Percentiles rank a stretch among this genome's conserved stretches.
phyloP scores from a whole-genome alignment of 2,113 vertebrate genomes.

The Nesospiza acunhae region DNA sequence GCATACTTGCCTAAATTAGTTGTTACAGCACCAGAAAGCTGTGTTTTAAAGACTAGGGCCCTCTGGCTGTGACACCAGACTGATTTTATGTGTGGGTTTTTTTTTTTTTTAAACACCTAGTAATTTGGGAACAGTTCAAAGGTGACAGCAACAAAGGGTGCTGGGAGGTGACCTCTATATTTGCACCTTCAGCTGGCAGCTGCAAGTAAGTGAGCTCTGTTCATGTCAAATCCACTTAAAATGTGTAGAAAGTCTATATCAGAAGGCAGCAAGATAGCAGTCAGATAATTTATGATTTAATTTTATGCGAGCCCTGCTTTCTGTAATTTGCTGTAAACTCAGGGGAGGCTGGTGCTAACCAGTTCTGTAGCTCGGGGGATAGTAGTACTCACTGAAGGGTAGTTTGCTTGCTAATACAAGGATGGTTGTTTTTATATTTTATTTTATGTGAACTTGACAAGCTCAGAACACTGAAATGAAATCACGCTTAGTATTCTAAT shows the following conservation, averaged over 20 bases:
- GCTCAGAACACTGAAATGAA: constrained; percentile 81
- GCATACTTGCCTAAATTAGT: constrained; percentile 81
- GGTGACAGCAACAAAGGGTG: constrained; percentile 77
- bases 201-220: constrained; percentile 78
- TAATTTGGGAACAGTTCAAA: constrained; percentile 82
- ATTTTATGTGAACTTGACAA: constrained; percentile 86
- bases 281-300: constrained; percentile 99
- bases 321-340: constrained; percentile 98
- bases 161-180: constrained; percentile 77
- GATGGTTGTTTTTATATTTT: constrained; percentile 86
- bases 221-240: constrained; percentile 85
- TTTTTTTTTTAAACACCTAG: constrained; percentile 57
- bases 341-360: constrained; percentile 85
- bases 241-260: constrained; percentile 85
- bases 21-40: constrained; percentile 73
- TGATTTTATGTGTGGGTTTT: neutral
- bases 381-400: constrained; percentile 81
- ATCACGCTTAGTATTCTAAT: constrained; percentile 83
- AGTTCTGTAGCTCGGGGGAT: constrained; percentile 85
- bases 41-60: constrained; percentile 69
- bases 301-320: constrained; percentile 96
- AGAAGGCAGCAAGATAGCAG: constrained; percentile 92
- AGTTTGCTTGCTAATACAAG: constrained; percentile 87
- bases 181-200: constrained; percentile 79
- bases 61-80: constrained; percentile 57